These are phyloP conservation scores for Aromia moschata DNA, from an alignment of 2,888 invertebrate genomes.

Conservation along the genomic window DNA sequence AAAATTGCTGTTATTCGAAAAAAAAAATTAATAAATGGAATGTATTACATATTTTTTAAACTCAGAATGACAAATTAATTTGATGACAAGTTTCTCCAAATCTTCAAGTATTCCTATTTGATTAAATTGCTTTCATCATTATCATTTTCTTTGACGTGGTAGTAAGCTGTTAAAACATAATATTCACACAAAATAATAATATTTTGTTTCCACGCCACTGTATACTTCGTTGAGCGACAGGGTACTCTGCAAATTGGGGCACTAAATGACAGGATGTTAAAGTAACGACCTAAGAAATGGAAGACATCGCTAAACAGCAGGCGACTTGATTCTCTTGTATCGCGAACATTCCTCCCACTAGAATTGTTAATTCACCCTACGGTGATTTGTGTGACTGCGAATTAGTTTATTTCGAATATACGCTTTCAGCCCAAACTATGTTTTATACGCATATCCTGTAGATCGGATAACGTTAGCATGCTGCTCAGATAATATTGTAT, in stretches of 20 bases:
- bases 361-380: slow-evolving; percentile 18
- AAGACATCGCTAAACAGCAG: slow-evolving; percentile 53
- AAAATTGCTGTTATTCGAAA: too few species aligned
- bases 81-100: too few species aligned
- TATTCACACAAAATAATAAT: not conserved
- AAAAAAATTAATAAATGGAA: too few species aligned
- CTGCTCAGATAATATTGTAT: too few species aligned
- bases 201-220: slow-evolving; percentile 24
- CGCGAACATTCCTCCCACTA: slow-evolving; percentile 27
- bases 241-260: slow-evolving; percentile 57
- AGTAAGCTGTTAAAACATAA: too few species aligned
- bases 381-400: slow-evolving; percentile 12
- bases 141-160: too few species aligned
- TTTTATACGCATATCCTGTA: too few species aligned
- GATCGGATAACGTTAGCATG: too few species aligned
- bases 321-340: slow-evolving; percentile 29
- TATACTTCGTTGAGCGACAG: slow-evolving; percentile 26
- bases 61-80: too few species aligned
- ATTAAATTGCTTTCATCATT: too few species aligned
- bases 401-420: slow-evolving; percentile 2
- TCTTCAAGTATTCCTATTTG: too few species aligned
- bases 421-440: not conserved
- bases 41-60: too few species aligned
- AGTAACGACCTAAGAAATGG: slow-evolving; percentile 57
- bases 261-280: slow-evolving; percentile 57